Evolutionary conservation across 2,888 invertebrate species (phyloP), one percentile per base, ranked within the genome.

Genomic region (Metacarcinus magister): DNA sequence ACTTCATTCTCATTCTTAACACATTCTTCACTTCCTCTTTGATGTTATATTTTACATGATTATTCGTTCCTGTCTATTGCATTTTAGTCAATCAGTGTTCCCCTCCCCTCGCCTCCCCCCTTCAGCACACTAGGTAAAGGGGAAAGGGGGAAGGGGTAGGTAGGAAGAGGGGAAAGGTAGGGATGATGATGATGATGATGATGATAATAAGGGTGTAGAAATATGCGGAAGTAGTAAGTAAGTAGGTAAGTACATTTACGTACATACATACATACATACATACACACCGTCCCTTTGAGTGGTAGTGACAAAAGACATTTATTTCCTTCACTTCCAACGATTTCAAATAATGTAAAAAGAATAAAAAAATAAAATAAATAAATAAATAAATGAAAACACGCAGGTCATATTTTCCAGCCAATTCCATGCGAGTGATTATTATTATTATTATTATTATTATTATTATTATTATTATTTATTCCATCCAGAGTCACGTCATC

Each of bases 221-320:
- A 23, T 23, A 67, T 67, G 91, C 91, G 44, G 91, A 46, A 91
- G 44, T 44, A 44, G n/a, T 16, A 87, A 7, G 28, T 7, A 87
- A 8, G 28, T 28, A 23, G 5, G n/a, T n/a, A 87, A 8, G 28
- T 19, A 90, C 90, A 90, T 43, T 39, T 43, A 90, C 90, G 39
- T 43, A 90, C 90, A 90, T 43, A 90, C 90, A 90, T 43, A 90
- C 90, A 90, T 43, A 90, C 90, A 90, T 43, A 90, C 90, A 90
- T 43, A 90, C 90, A 90, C 90, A 90, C 90, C 82, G 54, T 7
- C 54, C n/a, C n/a, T n/a, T n/a, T n/a, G n/a, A n/a, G n/a, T n/a
- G n/a, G n/a, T n/a, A n/a, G n/a, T n/a, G n/a, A n/a, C n/a, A n/a
- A n/a, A n/a, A n/a, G n/a, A 54, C 16, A 54, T 54, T 54, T 54